These are phyloP conservation scores for Luperina nickerlii DNA, from an alignment of 2,888 invertebrate genomes.

Conservation along the genomic window DNA sequence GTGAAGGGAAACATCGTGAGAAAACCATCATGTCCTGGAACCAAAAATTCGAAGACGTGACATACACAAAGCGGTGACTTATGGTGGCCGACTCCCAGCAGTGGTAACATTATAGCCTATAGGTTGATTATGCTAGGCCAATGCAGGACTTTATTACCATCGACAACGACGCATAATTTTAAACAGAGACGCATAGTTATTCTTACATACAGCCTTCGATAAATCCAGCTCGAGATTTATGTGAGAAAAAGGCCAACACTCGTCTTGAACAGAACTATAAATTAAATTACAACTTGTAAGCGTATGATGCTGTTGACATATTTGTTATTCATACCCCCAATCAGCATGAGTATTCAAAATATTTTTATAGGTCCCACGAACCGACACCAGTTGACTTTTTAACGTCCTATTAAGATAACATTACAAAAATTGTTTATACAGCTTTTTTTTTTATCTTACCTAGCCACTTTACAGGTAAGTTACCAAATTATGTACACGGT, in stretches of 20 bases:
- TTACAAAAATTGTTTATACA: slow-evolving; percentile 56
- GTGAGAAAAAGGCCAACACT: slow-evolving; percentile 20
- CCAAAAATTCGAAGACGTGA: background rate
- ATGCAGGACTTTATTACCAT: slow-evolving; percentile 11
- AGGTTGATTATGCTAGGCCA: background rate
- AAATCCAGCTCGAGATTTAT: slow-evolving; percentile 16
- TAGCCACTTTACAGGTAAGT: background rate
- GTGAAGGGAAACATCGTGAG: background rate
- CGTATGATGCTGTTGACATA: slow-evolving; percentile 20
- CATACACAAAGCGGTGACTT: background rate
- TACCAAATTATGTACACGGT: background rate
- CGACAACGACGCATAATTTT: slow-evolving; percentile 9
- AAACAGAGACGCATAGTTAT: slow-evolving; percentile 23
- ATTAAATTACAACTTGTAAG: slow-evolving; percentile 30
- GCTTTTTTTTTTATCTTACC: background rate
- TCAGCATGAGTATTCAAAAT: slow-evolving; percentile 51
- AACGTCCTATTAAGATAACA: slow-evolving; percentile 71
- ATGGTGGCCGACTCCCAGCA: background rate
- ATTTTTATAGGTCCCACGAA: slow-evolving; percentile 50
- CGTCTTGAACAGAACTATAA: slow-evolving; percentile 20
- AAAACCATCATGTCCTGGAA: too few species aligned
- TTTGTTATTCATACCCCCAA: slow-evolving; percentile 33
- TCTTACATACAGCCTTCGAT: slow-evolving; percentile 19
- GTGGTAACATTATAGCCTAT: background rate
- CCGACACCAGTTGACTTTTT: slow-evolving; percentile 67